A percentile compares a stretch with the other conserved stretches of the same genome.
phyloP scores from a whole-genome alignment of 2,888 invertebrate genomes.

The Tenodera sinensis region DNA sequence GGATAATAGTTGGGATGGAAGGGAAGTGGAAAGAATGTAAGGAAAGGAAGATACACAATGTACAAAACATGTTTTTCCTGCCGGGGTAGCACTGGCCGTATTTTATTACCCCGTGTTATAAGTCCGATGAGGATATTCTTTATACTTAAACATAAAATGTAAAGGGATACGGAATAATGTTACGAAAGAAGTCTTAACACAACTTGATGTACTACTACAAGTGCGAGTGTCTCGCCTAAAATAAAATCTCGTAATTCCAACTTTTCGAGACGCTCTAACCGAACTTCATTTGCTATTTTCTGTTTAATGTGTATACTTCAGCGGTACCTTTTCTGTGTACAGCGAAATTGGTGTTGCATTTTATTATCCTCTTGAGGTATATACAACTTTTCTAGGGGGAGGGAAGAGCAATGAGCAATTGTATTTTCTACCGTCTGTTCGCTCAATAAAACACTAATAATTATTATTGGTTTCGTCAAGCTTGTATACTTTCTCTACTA shows the following conservation, averaged over 20 bases:
- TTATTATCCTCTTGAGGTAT: background rate
- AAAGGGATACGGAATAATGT: background rate
- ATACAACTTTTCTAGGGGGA: background rate
- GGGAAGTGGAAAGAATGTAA: background rate
- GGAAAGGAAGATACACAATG: background rate
- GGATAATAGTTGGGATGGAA: conserved; percentile 3
- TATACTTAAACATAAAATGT: conserved; percentile 9
- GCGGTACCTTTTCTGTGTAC: background rate
- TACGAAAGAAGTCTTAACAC: conserved; percentile 1
- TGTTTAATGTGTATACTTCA: background rate
- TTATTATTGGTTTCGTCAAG: too few species aligned
- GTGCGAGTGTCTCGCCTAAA: background rate
- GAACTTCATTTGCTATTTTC: background rate
- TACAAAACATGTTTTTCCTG: conserved; percentile 12
- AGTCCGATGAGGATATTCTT: conserved; percentile 8
- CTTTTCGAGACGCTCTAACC: background rate
- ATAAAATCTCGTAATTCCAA: conserved; percentile 2
- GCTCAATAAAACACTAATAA: background rate
- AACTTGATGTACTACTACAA: background rate
- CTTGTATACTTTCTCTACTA: too few species aligned
- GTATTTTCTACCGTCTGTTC: background rate
- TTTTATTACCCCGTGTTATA: conserved; percentile 14
- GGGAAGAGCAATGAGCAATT: background rate
- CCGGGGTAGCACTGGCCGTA: background rate
- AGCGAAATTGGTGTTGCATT: background rate